Evolutionary conservation across 1,140 invertebrate species (phyloP).

Genomic region (Drosophila micromelanica): DNA sequence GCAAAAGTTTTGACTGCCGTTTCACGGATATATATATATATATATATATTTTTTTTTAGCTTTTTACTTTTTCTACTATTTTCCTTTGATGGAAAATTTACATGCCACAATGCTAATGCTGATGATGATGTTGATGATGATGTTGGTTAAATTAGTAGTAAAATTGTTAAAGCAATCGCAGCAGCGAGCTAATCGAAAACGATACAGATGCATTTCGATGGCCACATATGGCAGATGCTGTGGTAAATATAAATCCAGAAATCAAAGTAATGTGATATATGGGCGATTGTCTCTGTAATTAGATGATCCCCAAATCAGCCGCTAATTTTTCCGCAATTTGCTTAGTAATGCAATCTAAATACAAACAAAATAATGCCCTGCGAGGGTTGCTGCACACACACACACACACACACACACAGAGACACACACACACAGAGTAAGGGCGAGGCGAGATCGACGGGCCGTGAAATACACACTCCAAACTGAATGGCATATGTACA

Average conservation of each 20-base stretch:
- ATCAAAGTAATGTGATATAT: conserved; percentile 77
- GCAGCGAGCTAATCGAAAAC: conserved; percentile 50
- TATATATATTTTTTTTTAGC: neutral
- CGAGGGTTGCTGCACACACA: conserved; percentile 17
- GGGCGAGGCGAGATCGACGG: conserved; percentile 60
- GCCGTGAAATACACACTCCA: conserved; percentile 79
- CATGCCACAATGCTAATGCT: conserved; percentile 12
- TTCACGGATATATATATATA: no score
- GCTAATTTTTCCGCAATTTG: conserved; percentile 85
- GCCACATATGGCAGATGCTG: conserved; percentile 32
- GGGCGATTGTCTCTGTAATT: conserved; percentile 71
- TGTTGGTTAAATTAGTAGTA: neutral
- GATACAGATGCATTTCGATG: conserved; percentile 68
- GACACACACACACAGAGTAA: no score
- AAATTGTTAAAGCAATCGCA: conserved; percentile 15
- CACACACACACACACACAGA: no score
- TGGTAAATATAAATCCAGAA: conserved; percentile 13
- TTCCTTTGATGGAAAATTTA: conserved; percentile 26
- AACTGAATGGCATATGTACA: conserved; percentile 75
- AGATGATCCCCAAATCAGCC: conserved; percentile 85
- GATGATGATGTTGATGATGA: neutral
- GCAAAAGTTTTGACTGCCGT: conserved; percentile 31
- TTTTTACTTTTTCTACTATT: neutral
- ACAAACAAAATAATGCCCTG: conserved; percentile 77
- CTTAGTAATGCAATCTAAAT: conserved; percentile 85